A percentile compares a stretch with the other conserved stretches of the same genome.
phyloP scores from a whole-genome alignment of 2,797 vertebrate genomes.

The Gallinago stenura region DNA sequence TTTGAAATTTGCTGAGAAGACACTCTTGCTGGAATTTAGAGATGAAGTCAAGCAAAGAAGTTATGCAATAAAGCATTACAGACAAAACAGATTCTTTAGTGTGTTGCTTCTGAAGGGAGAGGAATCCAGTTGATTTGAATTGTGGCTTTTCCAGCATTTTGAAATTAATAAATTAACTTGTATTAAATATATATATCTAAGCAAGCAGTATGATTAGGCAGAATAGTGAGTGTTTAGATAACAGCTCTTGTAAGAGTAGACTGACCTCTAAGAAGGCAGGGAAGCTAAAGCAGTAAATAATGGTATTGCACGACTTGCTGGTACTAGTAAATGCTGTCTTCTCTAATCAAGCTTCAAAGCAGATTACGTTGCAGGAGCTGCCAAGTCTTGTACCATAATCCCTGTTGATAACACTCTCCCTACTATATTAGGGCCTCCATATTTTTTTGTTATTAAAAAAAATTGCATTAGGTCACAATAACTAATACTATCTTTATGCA shows the following conservation, averaged over 20 bases:
- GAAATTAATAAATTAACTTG: background rate
- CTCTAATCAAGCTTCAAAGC: background rate
- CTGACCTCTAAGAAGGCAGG: background rate
- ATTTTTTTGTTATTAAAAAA: background rate
- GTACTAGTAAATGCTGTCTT: background rate
- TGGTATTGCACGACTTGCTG: background rate
- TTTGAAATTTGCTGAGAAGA: background rate
- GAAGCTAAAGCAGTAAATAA: background rate
- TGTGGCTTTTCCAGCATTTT: background rate
- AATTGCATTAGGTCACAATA: background rate
- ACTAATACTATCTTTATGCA: background rate
- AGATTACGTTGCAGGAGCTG: background rate
- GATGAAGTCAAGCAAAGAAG: background rate
- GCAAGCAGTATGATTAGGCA: background rate
- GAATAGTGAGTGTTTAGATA: background rate
- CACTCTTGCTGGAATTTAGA: background rate
- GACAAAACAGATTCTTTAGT: background rate
- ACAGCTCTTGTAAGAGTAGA: background rate
- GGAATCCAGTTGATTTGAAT: rapidly evolving
- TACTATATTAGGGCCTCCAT: rapidly evolving
- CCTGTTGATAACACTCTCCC: background rate
- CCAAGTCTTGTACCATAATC: background rate
- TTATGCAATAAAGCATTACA: background rate
- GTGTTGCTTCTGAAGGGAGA: background rate
- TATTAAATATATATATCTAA: background rate